These are phyloP conservation scores for Onychomys leucogaster DNA, from an alignment of 2,797 vertebrate species.

Conservation along the genomic window DNA sequence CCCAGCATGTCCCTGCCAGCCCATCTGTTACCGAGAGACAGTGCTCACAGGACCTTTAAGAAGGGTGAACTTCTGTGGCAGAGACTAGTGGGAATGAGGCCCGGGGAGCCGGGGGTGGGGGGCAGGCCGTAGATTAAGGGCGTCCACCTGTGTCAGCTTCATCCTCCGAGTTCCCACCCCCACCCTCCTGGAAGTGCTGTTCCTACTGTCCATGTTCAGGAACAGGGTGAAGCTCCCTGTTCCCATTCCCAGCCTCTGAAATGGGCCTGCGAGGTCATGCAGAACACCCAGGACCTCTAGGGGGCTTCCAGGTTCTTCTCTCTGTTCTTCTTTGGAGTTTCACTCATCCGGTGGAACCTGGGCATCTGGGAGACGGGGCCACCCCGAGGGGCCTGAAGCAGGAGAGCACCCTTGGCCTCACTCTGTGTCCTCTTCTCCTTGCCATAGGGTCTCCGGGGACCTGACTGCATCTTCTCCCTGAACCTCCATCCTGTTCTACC, in stretches of 20 bases:
- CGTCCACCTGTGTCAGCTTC: background rate
- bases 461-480: background rate
- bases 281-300: background rate
- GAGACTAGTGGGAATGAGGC: background rate
- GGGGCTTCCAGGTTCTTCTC: background rate
- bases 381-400: background rate
- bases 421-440: background rate
- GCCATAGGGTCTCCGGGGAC: background rate
- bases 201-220: background rate
- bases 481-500: background rate
- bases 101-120: no score
- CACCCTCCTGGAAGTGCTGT: background rate
- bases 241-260: background rate
- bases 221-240: background rate
- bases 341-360: background rate
- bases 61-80: constrained; percentile 46
- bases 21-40: constrained; percentile 79
- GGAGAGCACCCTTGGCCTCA: background rate
- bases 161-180: background rate
- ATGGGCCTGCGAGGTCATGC: background rate
- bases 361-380: background rate
- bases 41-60: constrained; percentile 54
- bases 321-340: no score
- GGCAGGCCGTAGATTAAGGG: background rate
- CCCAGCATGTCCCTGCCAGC: constrained; percentile 65